phyloP scores from a whole-genome alignment of 2,113 vertebrate species.

The Eulemur rufifrons region DNA sequence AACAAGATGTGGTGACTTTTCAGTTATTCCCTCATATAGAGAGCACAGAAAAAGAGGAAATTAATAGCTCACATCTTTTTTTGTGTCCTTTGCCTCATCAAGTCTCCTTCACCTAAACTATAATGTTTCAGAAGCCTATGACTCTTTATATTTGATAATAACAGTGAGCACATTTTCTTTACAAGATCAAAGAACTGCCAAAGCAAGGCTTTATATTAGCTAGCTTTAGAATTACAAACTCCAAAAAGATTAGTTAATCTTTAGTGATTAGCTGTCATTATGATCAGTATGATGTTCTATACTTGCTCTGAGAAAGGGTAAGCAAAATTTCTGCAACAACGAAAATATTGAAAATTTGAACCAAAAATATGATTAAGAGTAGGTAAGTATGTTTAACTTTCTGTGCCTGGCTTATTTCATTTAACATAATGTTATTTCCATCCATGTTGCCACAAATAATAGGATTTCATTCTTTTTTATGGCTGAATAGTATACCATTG shows the following conservation, averaged over 20 bases:
- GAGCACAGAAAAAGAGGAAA: not conserved
- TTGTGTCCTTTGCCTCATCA: not conserved
- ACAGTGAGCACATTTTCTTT: not conserved
- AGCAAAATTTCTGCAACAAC: not conserved
- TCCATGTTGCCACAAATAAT: not conserved
- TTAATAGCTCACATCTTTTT: not conserved
- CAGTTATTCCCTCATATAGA: not conserved
- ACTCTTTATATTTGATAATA: not conserved
- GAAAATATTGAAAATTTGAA: not conserved
- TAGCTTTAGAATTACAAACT: not conserved
- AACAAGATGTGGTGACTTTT: not conserved
- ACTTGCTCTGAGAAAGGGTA: not conserved
- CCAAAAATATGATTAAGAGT: not conserved
- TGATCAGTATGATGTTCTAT: not conserved
- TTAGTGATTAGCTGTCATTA: not conserved
- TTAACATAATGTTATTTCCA: not conserved
- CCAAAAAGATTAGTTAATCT: not conserved
- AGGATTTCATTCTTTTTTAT: not conserved
- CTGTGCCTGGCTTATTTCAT: not conserved
- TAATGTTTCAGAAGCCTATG: not conserved
- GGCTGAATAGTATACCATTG: not conserved
- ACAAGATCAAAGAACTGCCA: not conserved
- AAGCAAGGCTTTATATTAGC: not conserved
- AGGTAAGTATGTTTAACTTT: not conserved
- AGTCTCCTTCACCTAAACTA: not conserved